Evolutionary conservation across 2,888 invertebrate genomes (phyloP).

Genomic region (Blastobasis adustella): DNA sequence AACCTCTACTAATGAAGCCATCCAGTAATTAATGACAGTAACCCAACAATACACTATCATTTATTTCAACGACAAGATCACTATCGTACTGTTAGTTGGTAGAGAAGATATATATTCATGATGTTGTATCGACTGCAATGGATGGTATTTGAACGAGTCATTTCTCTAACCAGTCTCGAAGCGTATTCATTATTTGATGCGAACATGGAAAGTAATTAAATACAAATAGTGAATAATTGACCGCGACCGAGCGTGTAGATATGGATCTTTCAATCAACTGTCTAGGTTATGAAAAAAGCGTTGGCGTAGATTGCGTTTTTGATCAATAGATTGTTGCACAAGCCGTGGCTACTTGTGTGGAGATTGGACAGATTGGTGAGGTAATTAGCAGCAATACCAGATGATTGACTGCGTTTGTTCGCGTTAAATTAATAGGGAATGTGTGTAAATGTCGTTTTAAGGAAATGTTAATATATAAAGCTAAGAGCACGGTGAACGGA

Average conservation of each 20-base stretch:
- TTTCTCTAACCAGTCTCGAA: constrained; percentile 17
- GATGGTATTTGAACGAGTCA: constrained; percentile 5
- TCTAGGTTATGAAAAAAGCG: constrained; percentile 21
- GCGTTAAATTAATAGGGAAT: too few species aligned
- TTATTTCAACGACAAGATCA: constrained; percentile 27
- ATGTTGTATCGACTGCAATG: constrained; percentile 14
- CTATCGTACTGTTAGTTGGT: constrained; percentile 18
- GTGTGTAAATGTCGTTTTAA: too few species aligned
- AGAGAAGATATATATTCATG: constrained; percentile 13
- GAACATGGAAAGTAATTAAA: constrained; percentile 37
- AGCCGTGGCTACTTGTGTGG: background rate
- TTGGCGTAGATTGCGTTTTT: constrained; percentile 15
- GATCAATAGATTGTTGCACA: constrained; percentile 16
- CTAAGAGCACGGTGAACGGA: too few species aligned
- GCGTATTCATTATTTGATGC: constrained; percentile 24
- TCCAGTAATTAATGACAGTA: constrained; percentile 35
- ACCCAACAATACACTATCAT: constrained; percentile 30
- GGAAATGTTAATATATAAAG: background rate
- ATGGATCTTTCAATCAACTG: constrained; percentile 44
- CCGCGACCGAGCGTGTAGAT: constrained; percentile 21
- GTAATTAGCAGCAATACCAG: background rate
- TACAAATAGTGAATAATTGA: constrained; percentile 31
- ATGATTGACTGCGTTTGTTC: background rate
- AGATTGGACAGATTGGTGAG: background rate
- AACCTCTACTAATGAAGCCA: constrained; percentile 44